These are phyloP conservation scores for Acropora tenuis DNA, from an alignment of 64 coral and sea anemone species.

Conservation along the genomic window DNA sequence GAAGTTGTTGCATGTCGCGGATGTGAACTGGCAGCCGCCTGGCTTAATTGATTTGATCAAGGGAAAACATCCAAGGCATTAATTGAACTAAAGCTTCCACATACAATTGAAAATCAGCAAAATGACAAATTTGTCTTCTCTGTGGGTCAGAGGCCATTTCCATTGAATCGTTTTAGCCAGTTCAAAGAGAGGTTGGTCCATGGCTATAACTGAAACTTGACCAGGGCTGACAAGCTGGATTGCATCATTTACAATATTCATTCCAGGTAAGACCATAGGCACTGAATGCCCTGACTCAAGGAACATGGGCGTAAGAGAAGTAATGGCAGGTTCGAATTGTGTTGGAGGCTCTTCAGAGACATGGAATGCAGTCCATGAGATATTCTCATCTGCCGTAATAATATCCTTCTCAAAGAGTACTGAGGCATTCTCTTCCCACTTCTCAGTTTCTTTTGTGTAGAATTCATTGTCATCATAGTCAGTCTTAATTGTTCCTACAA, in stretches of 20 bases:
- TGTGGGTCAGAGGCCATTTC: background rate
- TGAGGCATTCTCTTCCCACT: background rate
- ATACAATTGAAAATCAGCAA: background rate
- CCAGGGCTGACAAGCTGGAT: conserved; percentile 5
- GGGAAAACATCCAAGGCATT: background rate
- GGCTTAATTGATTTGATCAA: background rate
- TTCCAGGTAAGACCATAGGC: background rate
- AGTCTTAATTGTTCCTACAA: background rate
- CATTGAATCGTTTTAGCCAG: conserved; percentile 17
- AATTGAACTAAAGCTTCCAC: background rate
- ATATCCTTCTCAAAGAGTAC: conserved; percentile 24
- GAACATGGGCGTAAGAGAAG: conserved; percentile 24
- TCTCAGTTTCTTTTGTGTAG: conserved; percentile 8
- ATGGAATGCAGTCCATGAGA: conserved; percentile 39
- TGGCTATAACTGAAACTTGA: conserved; percentile 1
- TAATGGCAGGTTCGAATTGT: conserved; percentile 23
- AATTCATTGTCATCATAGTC: conserved; percentile 27
- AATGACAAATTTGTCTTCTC: conserved; percentile 1
- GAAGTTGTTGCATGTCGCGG: background rate
- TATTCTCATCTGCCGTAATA: background rate
- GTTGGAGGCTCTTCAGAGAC: conserved; percentile 9
- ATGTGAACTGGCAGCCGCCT: background rate
- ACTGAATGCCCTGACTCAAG: background rate
- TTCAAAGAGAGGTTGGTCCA: conserved; percentile 17
- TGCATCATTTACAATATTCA: conserved; percentile 17